Evolutionary conservation across 2,113 vertebrate species (phyloP), one percentile per base, ranked within the genome.

Genomic region (Salvator merianae): DNA sequence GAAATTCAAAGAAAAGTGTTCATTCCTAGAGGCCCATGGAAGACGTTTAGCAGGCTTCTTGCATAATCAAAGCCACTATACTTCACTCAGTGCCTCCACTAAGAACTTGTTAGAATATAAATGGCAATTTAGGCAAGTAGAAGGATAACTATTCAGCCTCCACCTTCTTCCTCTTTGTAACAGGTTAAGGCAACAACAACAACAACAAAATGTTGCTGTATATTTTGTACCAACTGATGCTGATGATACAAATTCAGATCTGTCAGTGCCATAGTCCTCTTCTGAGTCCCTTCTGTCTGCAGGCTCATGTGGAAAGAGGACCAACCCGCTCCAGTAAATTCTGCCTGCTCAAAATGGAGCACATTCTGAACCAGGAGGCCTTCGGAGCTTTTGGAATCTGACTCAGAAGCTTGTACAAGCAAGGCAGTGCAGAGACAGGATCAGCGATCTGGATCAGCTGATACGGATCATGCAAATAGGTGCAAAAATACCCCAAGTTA

Each of bases 171-270:
- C 47, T 79, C 1, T 0, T 0, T 30, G 26, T 47, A 79, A 9
- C 38, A 76, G 59, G 8, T 30, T 47, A 47, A 47, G 43, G 10
- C 5, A 47, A 47, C 6, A 47, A 47, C 5, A 47, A 47, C 10
- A 47, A 81, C 38, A 81, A 88, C 73, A 82, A 0, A 0, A 36
- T 43, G 10, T 4, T 74, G 70, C 62, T 30, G 72, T 63, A 36
- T 83, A 43, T 77, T 43, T 30, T 74, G 30, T 30, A 75, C 0
- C 0, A 0, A 28, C 53, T 76, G 30, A 53, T 0, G 1, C 22
- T 3, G 0, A 0, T 1, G 20, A 24, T 0, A 9, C 10, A 47
- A 9, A 47, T 7, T 9, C 6, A 9, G 43, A 47, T 47, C 43
- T 7, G 10, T 47, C 10, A 9, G 43, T 47, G 43, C 43, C 43